Percentiles rank a stretch among this genome's conserved stretches.
phyloP scores from a whole-genome alignment of 2,113 vertebrate genomes.

The Entomyzon cyanotis region DNA sequence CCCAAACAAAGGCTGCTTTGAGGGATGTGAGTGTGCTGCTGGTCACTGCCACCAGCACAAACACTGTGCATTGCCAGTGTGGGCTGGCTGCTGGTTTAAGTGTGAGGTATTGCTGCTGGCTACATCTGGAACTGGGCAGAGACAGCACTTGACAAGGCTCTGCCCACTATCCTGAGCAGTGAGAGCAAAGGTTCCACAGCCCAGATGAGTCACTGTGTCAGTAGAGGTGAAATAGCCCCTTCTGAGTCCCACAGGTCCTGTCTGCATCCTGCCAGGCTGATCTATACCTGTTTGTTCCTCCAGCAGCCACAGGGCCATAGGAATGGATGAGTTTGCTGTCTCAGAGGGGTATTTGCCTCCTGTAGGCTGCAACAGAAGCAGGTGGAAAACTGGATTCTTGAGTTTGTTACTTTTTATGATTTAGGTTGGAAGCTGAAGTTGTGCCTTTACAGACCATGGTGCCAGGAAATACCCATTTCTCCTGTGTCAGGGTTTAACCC shows the following conservation, averaged over 20 bases:
- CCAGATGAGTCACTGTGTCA: not conserved
- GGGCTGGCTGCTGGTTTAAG: not conserved
- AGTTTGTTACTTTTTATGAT: not conserved
- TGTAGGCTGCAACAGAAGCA: not conserved
- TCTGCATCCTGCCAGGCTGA: not conserved
- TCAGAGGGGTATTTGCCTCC: too few relatives aligned
- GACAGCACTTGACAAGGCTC: not conserved
- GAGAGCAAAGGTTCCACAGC: not conserved
- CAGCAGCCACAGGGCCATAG: not conserved
- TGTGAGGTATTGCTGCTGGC: not conserved
- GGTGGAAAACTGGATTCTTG: not conserved
- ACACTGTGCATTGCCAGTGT: rapidly evolving
- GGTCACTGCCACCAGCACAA: not conserved
- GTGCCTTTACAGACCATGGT: not conserved
- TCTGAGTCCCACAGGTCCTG: not conserved
- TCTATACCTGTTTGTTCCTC: not conserved
- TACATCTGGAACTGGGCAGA: not conserved
- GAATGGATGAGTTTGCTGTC: not conserved
- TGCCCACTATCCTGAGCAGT: rapidly evolving
- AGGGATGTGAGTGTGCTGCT: not conserved
- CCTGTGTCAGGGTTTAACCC: not conserved
- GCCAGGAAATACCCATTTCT: rapidly evolving
- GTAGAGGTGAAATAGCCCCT: not conserved
- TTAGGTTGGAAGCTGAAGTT: not conserved
- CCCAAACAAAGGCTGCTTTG: not conserved